Evolutionary conservation across 1,140 invertebrate species (phyloP), one percentile per base, ranked within the genome.

Genomic region (Magallana ariakensis): DNA sequence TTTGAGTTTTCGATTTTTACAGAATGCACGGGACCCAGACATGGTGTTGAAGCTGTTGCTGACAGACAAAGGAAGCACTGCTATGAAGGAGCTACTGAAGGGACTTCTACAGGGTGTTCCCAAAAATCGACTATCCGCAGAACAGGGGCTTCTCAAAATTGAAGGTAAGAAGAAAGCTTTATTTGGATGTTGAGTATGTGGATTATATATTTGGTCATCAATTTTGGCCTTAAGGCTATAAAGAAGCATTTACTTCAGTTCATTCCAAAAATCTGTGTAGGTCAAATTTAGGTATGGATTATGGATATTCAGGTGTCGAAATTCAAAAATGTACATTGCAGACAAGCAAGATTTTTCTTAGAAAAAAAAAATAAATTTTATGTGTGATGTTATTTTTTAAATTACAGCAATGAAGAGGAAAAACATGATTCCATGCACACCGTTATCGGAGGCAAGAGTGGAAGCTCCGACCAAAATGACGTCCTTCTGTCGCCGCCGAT

Each of bases 1-100:
- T 46, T 46, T 46, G 2, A 46, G 5, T 46, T 46, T 46, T 46
- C 33, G 2, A 16, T 46, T 60, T 26, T 84, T 0, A 60, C 55
- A 84, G 82, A 84, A 84, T 84, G 82, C 56, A 8, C 16, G 22
- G 22, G 55, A 57, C 26, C 82, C 82, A 10, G 82, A 84, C 56
- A 84, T 84, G 56, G 56, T 84, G 22, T 16, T 56, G n/a, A 84
- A 33, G 3, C 13, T 58, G 55, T 60, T 84, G 82, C 10, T 84
- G 13, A 58, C 56, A 60, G 82, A 84, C 8, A 84, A 84, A 60
- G 53, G 55, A 22, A 60, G 55, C 26, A 33, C n/a, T 1, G 22
- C 15, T 4, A 33, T 84, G 16, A 60, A 58, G 13, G 55, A 33
- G n/a, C 26, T 84, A 2, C 22, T 84, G 7, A 15, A 58, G 46